Base-by-base conservation (phyloP, 2,113 vertebrate species). In the Pelecanoides urinatrix region DNA sequence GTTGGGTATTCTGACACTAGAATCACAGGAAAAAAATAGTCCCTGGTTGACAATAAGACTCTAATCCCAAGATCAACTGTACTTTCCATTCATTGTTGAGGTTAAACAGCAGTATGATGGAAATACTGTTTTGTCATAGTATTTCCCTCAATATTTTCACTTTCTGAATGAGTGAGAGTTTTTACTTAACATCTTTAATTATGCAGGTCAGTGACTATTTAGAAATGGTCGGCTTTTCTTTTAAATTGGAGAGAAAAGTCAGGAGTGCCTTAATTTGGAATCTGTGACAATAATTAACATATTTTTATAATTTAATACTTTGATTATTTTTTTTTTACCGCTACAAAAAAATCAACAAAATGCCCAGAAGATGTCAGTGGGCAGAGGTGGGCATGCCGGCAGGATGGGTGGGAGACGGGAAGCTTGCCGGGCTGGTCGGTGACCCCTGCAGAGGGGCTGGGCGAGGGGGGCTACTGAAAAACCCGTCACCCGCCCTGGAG, bases 391-490 rank as follows among this genome's bases (percentile, higher is more conserved):
- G 15, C 21, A 44, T 40, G 9, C 47, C 77, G 15, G 5, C 7
- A 5, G 61, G 79, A 3, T n/a, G 70, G 13, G 36, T 61, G 49
- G 63, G 55, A 62, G 32, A 5, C 2, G 23, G 47, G 66, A 44
- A 47, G 2, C 6, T 32, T 16, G 22, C 50, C 10, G n/a, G 11
- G 44, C n/a, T 76, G 58, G 30, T 44, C 10, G 0, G n/a, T 49
- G 5, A 6, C 20, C 19, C 17, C 25, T 55, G n/a, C 25, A 38
- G 3, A 75, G 16, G 49, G 17, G 4, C 15, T 36, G 17, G 4
- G 13, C 2, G 1, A 6, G 11, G 18, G 3, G 17, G 11, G 17
- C 45, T 32, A 0, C 9, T 11, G 21, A 11, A 53, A 40, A 42
- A 5, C 14, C 3, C 25, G 12, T 8, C 38, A 19, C n/a, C 45